phyloP scores from a whole-genome alignment of 2,113 vertebrate genomes.

The Eolophus roseicapilla region DNA sequence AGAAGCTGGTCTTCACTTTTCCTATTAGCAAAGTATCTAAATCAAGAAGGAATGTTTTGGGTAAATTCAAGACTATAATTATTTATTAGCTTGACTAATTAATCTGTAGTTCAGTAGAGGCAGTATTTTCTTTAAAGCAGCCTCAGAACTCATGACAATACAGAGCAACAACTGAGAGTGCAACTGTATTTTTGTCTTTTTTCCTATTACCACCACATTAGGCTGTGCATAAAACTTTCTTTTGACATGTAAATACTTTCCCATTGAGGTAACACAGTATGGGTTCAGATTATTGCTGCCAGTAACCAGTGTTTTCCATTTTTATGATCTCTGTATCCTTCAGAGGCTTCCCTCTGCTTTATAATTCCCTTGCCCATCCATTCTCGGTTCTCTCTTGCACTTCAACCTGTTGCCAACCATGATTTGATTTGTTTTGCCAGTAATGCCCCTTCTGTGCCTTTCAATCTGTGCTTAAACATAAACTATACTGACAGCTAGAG shows the following conservation, averaged over 20 bases:
- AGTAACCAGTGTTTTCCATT: neutral
- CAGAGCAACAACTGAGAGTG: neutral
- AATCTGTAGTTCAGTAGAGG: neutral
- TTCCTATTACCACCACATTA: neutral
- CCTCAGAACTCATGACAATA: neutral
- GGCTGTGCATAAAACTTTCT: neutral
- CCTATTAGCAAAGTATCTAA: neutral
- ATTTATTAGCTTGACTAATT: conserved; percentile 14
- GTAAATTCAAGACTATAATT: neutral
- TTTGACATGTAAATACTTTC: neutral
- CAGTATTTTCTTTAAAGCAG: neutral
- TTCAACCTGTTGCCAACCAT: neutral
- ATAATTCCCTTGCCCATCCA: neutral
- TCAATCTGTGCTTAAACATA: neutral
- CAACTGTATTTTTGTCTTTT: neutral
- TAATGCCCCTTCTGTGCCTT: neutral
- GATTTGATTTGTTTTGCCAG: conserved; percentile 23
- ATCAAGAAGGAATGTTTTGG: neutral
- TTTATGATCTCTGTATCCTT: neutral
- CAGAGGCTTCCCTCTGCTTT: neutral
- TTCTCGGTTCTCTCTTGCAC: neutral
- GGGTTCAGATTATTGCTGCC: neutral
- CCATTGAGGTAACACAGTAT: neutral
- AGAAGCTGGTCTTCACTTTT: neutral
- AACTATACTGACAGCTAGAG: neutral